phyloP scores from a whole-genome alignment of 2,888 invertebrate genomes.

The Cinara cedri region DNA sequence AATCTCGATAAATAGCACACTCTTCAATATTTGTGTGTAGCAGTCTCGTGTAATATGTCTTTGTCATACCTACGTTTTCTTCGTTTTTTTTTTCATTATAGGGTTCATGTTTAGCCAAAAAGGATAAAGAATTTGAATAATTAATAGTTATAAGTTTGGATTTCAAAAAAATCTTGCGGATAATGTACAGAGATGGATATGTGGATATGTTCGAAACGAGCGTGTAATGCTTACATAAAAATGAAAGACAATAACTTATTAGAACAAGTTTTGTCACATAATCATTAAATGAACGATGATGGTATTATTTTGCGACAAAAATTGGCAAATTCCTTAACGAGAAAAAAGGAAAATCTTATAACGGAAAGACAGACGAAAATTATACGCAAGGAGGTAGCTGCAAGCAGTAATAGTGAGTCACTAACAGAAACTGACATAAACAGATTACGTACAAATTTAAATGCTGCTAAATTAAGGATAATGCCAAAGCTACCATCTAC shows the following conservation, averaged over 20 bases:
- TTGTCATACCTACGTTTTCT: too few relatives aligned
- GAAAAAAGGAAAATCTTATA: neutral
- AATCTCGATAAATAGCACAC: too few relatives aligned
- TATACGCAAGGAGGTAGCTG: slow-evolving; percentile 8
- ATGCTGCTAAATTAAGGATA: neutral
- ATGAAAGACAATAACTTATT: too few relatives aligned
- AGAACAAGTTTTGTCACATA: too few relatives aligned
- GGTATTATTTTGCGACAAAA: neutral
- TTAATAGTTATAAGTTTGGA: neutral
- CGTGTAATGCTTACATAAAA: too few relatives aligned
- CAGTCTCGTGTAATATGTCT: too few relatives aligned
- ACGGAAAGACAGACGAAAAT: neutral
- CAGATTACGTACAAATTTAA: neutral
- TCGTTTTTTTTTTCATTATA: too few relatives aligned
- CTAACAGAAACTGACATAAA: neutral
- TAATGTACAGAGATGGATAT: neutral
- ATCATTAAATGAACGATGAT: too few relatives aligned
- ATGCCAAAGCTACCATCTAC: neutral
- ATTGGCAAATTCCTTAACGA: neutral
- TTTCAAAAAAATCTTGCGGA: neutral
- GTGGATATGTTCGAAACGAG: neutral
- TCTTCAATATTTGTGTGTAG: too few relatives aligned
- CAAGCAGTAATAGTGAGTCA: neutral
- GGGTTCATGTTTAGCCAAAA: neutral
- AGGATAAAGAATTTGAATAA: too few relatives aligned